Conservation (phyloP, 1,140 invertebrate genomes). For the Anastatus disparis region DNA sequence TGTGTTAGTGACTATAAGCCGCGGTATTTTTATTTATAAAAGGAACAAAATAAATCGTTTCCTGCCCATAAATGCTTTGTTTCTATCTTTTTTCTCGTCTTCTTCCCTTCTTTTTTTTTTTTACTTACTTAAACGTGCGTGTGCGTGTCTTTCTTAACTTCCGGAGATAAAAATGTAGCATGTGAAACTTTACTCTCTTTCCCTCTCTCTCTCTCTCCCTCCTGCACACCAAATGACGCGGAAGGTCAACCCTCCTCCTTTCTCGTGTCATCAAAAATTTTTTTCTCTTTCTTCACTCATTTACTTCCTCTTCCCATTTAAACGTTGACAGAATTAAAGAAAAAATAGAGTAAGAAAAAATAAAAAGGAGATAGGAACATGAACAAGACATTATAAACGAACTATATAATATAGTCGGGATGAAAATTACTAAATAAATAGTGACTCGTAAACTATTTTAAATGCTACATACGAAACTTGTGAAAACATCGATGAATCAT, state of each 20-base stretch:
- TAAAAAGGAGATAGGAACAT: background rate
- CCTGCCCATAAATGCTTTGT: background rate
- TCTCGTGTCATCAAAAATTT: background rate
- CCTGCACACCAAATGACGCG: conserved; percentile 11
- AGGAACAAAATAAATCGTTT: conserved; percentile 33
- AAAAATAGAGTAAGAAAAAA: background rate
- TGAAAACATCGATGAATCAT: too few species aligned
- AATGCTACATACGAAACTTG: too few species aligned
- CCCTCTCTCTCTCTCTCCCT: too few species aligned
- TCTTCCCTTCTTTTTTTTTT: too few species aligned
- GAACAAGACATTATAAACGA: background rate
- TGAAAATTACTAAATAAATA: too few species aligned
- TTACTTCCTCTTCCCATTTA: background rate
- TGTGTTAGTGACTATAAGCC: too few species aligned
- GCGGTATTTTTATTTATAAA: conserved; percentile 23
- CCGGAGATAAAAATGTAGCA: conserved; percentile 33
- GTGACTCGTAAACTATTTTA: too few species aligned
- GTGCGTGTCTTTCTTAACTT: conserved; percentile 3
- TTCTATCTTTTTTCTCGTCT: too few species aligned
- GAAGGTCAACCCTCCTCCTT: conserved; percentile 11
- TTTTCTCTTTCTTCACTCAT: background rate
- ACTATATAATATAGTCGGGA: too few species aligned
- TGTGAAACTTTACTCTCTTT: too few species aligned
- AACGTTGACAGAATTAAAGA: conserved; percentile 1
- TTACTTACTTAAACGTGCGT: too few species aligned